Percentiles rank a stretch among this genome's conserved stretches.
These are phyloP conservation scores for Meghimatium bilineatum DNA, from an alignment of 2,888 invertebrate species.

Conservation along the genomic window DNA sequence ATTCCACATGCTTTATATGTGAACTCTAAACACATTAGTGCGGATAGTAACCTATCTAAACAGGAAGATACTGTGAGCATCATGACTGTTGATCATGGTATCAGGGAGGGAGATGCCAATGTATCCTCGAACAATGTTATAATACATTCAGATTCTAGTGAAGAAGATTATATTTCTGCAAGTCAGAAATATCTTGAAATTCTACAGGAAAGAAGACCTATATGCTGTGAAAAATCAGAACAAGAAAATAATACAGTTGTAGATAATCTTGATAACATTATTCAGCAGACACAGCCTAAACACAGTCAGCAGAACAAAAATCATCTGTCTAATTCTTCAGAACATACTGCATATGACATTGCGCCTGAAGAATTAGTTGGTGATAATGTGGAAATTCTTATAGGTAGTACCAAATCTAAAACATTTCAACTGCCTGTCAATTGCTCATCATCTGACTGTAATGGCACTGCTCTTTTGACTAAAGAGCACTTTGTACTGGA, in stretches of 20 bases:
- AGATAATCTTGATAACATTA: background rate
- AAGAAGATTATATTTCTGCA: background rate
- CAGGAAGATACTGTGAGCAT: background rate
- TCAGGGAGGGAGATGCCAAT: background rate
- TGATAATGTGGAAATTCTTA: background rate
- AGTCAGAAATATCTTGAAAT: background rate
- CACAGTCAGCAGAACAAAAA: background rate
- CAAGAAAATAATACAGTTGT: conserved; percentile 10
- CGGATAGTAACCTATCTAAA: background rate
- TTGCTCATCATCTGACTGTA: background rate
- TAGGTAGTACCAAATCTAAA: conserved; percentile 14
- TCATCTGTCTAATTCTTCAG: too few species aligned
- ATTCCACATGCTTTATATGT: background rate
- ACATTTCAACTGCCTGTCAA: background rate
- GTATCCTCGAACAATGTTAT: background rate
- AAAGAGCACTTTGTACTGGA: background rate
- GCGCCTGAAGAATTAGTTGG: background rate
- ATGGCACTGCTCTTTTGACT: background rate
- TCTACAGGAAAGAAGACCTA: background rate
- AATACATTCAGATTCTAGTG: background rate
- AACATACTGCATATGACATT: background rate
- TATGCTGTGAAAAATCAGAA: background rate
- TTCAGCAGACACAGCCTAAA: background rate
- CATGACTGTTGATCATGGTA: background rate
- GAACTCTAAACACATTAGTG: background rate